These are phyloP conservation scores for Montipora sp. DNA, from an alignment of 64 coral and sea anemone genomes.

Conservation along the genomic window DNA sequence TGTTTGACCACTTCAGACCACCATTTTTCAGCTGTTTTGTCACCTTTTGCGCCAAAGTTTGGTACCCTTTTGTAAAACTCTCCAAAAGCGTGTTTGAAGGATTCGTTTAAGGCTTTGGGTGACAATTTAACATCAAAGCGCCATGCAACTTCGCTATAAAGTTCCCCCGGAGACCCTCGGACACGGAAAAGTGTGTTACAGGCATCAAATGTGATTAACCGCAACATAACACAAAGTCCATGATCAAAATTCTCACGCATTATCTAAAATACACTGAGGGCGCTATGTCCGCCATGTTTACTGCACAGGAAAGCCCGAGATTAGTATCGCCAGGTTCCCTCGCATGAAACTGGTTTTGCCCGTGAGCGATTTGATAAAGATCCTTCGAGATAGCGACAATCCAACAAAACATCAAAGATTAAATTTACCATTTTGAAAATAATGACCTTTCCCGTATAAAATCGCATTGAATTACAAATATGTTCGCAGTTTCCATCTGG, in stretches of 20 bases:
- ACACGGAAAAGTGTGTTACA: slow-evolving; percentile 84
- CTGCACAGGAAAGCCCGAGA: neutral
- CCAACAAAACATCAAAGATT: too few species aligned
- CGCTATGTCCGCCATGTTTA: neutral
- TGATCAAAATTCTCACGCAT: too few species aligned
- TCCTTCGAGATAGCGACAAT: too few species aligned
- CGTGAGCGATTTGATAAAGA: too few species aligned
- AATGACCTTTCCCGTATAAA: too few species aligned
- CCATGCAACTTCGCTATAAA: slow-evolving; percentile 72
- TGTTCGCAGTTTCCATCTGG: too few species aligned
- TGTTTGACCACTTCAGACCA: slow-evolving; percentile 65
- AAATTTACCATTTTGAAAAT: too few species aligned
- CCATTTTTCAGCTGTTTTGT: slow-evolving; percentile 60
- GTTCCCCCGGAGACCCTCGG: slow-evolving; percentile 72
- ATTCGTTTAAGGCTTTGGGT: slow-evolving; percentile 45
- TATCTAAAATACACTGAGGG: too few species aligned
- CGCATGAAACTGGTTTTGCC: too few species aligned
- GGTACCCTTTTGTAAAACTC: slow-evolving; percentile 60
- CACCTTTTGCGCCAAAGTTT: slow-evolving; percentile 58
- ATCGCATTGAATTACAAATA: too few species aligned
- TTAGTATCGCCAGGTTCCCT: too few species aligned
- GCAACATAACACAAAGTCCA: slow-evolving; percentile 6
- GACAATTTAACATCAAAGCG: slow-evolving; percentile 54
- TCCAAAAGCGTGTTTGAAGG: slow-evolving; percentile 49
- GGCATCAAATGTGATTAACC: slow-evolving; percentile 83